Evolutionary conservation across 1,140 invertebrate species (phyloP), one percentile per base, ranked within the genome.

Genomic region (Platyscapa corneri): DNA sequence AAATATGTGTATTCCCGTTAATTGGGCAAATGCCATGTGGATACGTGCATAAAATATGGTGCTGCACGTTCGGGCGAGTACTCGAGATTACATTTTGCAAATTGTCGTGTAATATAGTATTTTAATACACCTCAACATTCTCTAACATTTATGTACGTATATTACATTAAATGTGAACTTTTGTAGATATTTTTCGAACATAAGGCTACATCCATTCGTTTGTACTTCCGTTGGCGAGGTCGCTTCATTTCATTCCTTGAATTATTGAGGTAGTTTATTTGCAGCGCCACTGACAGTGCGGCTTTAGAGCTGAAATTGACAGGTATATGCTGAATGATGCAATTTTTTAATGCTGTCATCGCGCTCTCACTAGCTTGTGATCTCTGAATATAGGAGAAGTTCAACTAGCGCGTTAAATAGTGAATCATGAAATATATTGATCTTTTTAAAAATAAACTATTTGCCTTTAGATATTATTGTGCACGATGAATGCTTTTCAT

Each of bases 21-120:
- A 83, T 83, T 83, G 53, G 74, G 23, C 49, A 39, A 76, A 64
- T 74, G 75, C 65, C n/a, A 74, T 32, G 30, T 83, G 72, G n/a
- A 83, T 56, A 46, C 60, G 34, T 83, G 16, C 82, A 76, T 76
- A 77, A 76, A 83, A 83, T 76, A 83, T 76, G 39, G 75, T 39
- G 49, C 23, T 49, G 65, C 75, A 30, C 27, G 14, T 10, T 18
- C 74, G 1, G 34, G 16, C 18, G 37, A 27, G 20, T 27, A 32
- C 39, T 42, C 49, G 27, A 30, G 49, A 56, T 56, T 39, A 34
- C 37, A 56, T 74, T 75, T 74, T 74, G 34, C 81, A 75, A 75
- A 82, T 74, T 42, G 34, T 42, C 70, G 1, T 49, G 80, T 82
- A 82, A 72, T 82, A 82, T 23, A n/a, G 30, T 67, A 74, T 72